Evolutionary conservation across 1,140 invertebrate genomes (phyloP).

Genomic region (Drosophila fuyamai): DNA sequence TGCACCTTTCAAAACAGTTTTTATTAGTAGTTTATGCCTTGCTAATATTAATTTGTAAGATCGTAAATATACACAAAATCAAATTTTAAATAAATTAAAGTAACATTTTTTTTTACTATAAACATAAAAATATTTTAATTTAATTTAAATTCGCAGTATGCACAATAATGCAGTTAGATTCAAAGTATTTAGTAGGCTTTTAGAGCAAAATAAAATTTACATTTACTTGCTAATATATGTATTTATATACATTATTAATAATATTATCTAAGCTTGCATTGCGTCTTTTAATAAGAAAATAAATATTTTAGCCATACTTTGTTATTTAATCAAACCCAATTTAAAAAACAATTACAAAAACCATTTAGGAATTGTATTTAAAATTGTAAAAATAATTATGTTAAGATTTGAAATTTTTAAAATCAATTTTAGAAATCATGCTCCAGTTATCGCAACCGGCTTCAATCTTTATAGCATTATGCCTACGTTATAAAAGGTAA

Average conservation of each 20-base stretch:
- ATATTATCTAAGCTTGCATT: background rate
- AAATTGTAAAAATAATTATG: too few species aligned
- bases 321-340: background rate
- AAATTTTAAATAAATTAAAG: constrained; percentile 9
- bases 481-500: background rate
- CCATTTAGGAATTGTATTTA: too few species aligned
- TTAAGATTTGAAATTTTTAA: too few species aligned
- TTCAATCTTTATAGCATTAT: too few species aligned
- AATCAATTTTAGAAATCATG: too few species aligned
- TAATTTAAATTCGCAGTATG: constrained; percentile 20
- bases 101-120: constrained; percentile 19
- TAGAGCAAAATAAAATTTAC: constrained; percentile 8
- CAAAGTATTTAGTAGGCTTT: constrained; percentile 15
- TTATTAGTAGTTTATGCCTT: constrained; percentile 18
- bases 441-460: too few species aligned
- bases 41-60: constrained; percentile 10
- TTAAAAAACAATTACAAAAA: background rate
- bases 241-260: constrained; percentile 1
- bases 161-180: constrained; percentile 12
- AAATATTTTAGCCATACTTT: background rate
- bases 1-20: constrained; percentile 12
- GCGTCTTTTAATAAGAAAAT: background rate
- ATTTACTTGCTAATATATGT: background rate
- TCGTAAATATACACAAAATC: constrained; percentile 25
- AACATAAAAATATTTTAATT: constrained; percentile 13